Evolutionary conservation across 2,797 vertebrate species (phyloP).

Genomic region (Typhlichthys subterraneus): DNA sequence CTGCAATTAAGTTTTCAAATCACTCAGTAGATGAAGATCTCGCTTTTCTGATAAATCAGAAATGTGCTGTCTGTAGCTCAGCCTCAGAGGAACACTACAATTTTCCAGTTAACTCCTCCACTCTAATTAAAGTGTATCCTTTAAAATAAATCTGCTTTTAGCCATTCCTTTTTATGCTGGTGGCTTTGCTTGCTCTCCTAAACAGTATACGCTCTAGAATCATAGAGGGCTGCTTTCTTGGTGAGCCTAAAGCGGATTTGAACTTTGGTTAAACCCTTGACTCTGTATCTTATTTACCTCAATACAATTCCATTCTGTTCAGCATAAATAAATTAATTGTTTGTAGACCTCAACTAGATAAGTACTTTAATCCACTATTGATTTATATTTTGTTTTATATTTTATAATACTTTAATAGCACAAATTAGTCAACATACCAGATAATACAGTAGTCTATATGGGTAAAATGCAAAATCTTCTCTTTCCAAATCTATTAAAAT

Average conservation of each 20-base stretch:
- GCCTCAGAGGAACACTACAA: constrained; percentile 5
- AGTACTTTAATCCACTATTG: no score
- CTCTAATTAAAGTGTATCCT: constrained; percentile 25
- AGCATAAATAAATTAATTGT: no score
- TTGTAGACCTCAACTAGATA: no score
- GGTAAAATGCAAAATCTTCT: no score
- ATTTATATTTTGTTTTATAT: no score
- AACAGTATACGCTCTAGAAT: constrained; percentile 3
- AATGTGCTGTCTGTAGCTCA: constrained; percentile 10
- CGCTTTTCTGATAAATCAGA: constrained; percentile 24
- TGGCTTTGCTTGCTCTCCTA: constrained; percentile 35
- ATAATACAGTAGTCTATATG: no score
- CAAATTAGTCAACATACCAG: no score
- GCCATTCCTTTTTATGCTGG: neutral
- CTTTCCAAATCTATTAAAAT: no score
- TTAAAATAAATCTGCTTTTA: constrained; percentile 5
- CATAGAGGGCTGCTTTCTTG: constrained; percentile 26
- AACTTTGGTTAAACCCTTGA: no score
- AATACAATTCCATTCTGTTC: no score
- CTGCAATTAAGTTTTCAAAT: constrained; percentile 32
- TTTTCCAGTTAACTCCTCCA: constrained; percentile 9
- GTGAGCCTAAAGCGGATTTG: constrained; percentile 9
- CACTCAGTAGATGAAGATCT: constrained; percentile 15
- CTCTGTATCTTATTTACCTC: no score
- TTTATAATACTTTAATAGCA: no score